Base-by-base conservation (phyloP, 2,797 vertebrate genomes). In the Phalloptychus januarius region DNA sequence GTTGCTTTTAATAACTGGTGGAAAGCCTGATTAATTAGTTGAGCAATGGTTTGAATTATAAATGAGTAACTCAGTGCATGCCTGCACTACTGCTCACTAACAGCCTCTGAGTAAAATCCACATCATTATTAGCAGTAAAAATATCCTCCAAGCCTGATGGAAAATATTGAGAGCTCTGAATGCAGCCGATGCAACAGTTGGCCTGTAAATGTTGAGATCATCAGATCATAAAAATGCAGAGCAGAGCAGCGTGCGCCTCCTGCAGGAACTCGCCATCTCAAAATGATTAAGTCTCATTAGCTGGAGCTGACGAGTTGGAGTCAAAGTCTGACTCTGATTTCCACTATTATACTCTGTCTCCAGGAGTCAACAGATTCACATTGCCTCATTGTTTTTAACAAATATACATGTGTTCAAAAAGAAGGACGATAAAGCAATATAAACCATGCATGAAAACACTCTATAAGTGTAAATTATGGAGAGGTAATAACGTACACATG, bases 281-380 rank as follows among this genome's bases (percentile, higher is more conserved):
- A 61, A 89, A 91, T 91, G 89, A 92, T 91, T 85, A 87, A 91
- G 83, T 88, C 87, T 92, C 89, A 88, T 92, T 92, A 91, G 89
- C 90, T 78, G 84, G 86, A 78, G 89, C 52, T 84, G 93, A 92
- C 89, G 85, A 91, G 79, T 87, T 25, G 18, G 78, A 89, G 89
- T 90, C 82, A 87, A 71, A 74, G 91, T 85, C 89, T 28, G 25
- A 86, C 71, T 11, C 75, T 11, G 70, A 81, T 87, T 89, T 91
- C 86, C 88, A 91, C 70, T 77, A 65, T 92, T 91, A 87, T 44
- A 46, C 46, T 74, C 56, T 82, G 83, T 80, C 89, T 80, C 80
- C 25, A 65, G 83, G 86, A 91, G 83, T 83, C 72, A 90, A 87
- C 5, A 71, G 87, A 90, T 91, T 90, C 83, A 88, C 81, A 40